phyloP scores from a whole-genome alignment of 1,140 invertebrate genomes.

The Cephus cinctus region DNA sequence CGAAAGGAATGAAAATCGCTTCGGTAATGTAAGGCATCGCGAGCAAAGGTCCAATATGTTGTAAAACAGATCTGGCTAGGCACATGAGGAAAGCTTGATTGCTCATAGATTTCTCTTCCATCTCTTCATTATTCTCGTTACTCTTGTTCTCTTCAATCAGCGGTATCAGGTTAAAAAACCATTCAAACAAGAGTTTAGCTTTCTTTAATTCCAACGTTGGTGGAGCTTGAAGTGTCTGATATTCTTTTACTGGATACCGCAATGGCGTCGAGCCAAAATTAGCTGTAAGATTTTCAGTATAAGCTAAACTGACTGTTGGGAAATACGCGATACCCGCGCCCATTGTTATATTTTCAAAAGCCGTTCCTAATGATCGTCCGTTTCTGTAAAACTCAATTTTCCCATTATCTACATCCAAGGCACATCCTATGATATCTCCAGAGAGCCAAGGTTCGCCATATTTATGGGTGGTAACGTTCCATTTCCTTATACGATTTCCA shows the following conservation, averaged over 20 bases:
- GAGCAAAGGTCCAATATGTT: constrained; percentile 59
- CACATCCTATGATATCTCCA: constrained; percentile 80
- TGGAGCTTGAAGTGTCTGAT: constrained; percentile 64
- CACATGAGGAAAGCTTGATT: constrained; percentile 52
- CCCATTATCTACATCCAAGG: constrained; percentile 73
- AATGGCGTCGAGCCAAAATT: constrained; percentile 79
- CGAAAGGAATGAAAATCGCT: constrained; percentile 56
- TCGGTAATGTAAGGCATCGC: constrained; percentile 59
- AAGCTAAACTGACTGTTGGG: constrained; percentile 73
- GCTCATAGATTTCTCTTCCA: constrained; percentile 37
- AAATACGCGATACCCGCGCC: constrained; percentile 78
- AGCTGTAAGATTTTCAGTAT: constrained; percentile 72
- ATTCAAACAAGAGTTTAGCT: constrained; percentile 59
- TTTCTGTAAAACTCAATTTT: constrained; percentile 70
- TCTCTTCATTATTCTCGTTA: constrained; percentile 17
- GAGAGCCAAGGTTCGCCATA: constrained; percentile 80
- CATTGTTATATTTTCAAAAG: constrained; percentile 69
- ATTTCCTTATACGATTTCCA: constrained; percentile 76
- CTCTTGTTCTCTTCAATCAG: constrained; percentile 38
- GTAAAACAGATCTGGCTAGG: constrained; percentile 56
- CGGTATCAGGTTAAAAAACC: constrained; percentile 59
- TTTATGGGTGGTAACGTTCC: constrained; percentile 75
- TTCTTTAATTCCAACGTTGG: constrained; percentile 58
- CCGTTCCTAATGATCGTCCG: constrained; percentile 70
- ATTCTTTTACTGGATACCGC: constrained; percentile 70